Base-by-base conservation (phyloP, 2,797 vertebrate genomes). In the Cuniculus paca region DNA sequence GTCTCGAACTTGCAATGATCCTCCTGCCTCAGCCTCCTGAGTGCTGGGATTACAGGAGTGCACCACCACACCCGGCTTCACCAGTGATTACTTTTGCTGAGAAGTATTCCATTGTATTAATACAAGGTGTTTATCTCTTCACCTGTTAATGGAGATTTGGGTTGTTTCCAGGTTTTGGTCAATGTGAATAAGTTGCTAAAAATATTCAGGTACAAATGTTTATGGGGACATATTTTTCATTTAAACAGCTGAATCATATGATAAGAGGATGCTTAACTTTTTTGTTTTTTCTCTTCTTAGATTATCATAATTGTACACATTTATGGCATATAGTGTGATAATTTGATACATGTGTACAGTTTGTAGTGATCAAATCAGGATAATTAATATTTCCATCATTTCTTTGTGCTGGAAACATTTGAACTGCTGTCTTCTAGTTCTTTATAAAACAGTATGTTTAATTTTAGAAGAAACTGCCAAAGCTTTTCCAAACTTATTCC, bases 191-290 rank as follows among this genome's bases (percentile, higher is more conserved):
- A 91, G 50, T 74, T 86, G 56, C 84, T 77, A 54, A 63, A 50
- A 56, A 88, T 17, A 45, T 72, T 81, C 60, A 92, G 92, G 52
- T 78, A 65, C 42, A 96, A 94, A 87, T 88, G 28, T 82, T 68
- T 91, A 34, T 86, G 75, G 68, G 16, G 58, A 78, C 10, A 11
- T 80, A 85, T 22, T 88, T 97, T 88, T 93, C 26, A 88, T 58
- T 14, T 86, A 78, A 91, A 77, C 80, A 75, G 31, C 14, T 75
- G 31, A 84, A 84, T 75, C 42, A 50, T 68, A 16, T 83, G n/a
- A 3, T 90, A 28, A 60, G 11, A 79, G 7, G 56, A 84, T 70
- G 12, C 77, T 93, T 93, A 61, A 85, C 88, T 5, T 87, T 20
- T 70, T 72, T 72, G 19, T 39, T 45, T 74, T 80, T 45, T 50